Conservation (phyloP, 2,113 vertebrate species). For the Anguilla rostrata region DNA sequence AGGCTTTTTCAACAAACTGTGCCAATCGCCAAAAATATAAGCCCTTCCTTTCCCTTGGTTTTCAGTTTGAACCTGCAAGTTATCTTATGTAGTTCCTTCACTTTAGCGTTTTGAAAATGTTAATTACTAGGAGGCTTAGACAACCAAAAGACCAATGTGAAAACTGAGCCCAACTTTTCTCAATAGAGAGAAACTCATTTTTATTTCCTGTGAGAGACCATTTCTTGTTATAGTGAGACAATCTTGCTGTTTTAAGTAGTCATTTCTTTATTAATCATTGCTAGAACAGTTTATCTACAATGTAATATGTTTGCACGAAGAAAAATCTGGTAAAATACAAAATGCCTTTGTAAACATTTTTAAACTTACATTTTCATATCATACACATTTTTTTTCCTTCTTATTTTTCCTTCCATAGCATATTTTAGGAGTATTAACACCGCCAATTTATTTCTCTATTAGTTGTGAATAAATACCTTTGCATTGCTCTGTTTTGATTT, state of each 20-base stretch:
- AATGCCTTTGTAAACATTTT: constrained; percentile 29
- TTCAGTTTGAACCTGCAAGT: no score
- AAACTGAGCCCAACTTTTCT: constrained; percentile 27
- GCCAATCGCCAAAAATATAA: constrained; percentile 3
- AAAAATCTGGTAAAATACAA: constrained; percentile 28
- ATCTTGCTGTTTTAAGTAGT: constrained; percentile 26
- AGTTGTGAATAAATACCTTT: constrained; percentile 51
- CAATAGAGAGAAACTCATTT: constrained; percentile 7
- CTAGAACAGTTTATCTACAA: constrained; percentile 33
- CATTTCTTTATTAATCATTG: constrained; percentile 27
- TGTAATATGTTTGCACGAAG: constrained; percentile 38
- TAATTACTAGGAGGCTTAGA: neutral
- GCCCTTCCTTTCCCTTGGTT: neutral
- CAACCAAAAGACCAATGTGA: constrained; percentile 18
- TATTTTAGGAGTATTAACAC: constrained; percentile 18
- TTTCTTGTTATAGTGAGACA: constrained; percentile 34
- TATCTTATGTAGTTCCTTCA: neutral
- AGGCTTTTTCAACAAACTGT: neutral
- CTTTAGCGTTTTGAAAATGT: neutral
- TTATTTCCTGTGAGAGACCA: constrained; percentile 29
- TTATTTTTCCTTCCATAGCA: constrained; percentile 4
- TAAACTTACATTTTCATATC: constrained; percentile 19
- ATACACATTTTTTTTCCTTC: constrained; percentile 14
- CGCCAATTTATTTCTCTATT: constrained; percentile 20
- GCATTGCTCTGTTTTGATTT: constrained; percentile 26